Evolutionary conservation across 1,140 invertebrate species (phyloP).

Genomic region (Caenorhabditis tropicalis): DNA sequence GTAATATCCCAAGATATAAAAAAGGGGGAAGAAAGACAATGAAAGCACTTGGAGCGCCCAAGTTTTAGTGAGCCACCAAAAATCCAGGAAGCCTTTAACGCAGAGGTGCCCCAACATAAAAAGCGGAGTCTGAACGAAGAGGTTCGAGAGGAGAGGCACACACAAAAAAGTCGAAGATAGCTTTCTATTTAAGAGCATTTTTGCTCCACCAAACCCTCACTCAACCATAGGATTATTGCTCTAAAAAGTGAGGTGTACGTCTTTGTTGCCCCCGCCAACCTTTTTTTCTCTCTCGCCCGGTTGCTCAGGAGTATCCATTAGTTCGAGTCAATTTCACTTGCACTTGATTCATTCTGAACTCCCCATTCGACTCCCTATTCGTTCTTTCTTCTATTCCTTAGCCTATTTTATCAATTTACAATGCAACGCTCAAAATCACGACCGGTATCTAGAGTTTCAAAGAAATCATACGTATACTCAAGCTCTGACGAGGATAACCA

Average conservation of each 20-base stretch:
- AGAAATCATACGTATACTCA: slow-evolving; percentile 20
- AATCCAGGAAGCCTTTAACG: slow-evolving; percentile 43
- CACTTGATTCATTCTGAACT: slow-evolving; percentile 28
- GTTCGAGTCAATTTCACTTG: slow-evolving; percentile 15
- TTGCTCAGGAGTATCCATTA: slow-evolving; percentile 17
- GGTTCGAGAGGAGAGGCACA: slow-evolving; percentile 11
- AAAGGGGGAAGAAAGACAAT: slow-evolving; percentile 11
- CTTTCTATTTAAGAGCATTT: slow-evolving; percentile 45
- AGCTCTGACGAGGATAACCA: slow-evolving; percentile 19
- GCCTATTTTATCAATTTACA: background rate
- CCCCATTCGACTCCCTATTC: background rate
- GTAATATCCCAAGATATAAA: slow-evolving; percentile 24
- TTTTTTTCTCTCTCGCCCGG: slow-evolving; percentile 33
- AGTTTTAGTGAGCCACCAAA: slow-evolving; percentile 32
- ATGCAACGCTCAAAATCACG: slow-evolving; percentile 40
- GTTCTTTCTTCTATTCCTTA: background rate
- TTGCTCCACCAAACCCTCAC: slow-evolving; percentile 37
- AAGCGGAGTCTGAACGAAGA: slow-evolving; percentile 29
- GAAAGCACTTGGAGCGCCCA: slow-evolving; percentile 2
- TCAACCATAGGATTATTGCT: slow-evolving; percentile 43
- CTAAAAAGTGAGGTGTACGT: slow-evolving; percentile 33
- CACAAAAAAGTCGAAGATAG: slow-evolving; percentile 44
- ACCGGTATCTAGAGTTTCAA: slow-evolving; percentile 33
- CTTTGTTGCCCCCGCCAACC: background rate
- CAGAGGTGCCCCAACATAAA: slow-evolving; percentile 9